Evolutionary conservation across 2,888 invertebrate species (phyloP), one percentile per base, ranked within the genome.

Genomic region (Drosophila kambysellisi): DNA sequence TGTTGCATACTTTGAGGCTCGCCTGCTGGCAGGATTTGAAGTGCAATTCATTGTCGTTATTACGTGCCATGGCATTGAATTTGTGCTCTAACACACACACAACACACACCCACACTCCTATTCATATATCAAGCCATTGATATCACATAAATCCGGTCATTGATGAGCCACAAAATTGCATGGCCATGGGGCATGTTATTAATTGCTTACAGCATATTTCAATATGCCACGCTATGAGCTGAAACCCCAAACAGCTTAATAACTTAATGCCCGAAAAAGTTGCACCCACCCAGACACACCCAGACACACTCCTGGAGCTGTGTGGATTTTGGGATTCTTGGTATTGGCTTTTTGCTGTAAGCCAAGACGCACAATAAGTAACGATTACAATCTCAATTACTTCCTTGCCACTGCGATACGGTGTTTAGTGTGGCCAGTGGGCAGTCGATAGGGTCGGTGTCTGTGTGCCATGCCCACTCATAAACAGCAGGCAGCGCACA

Each of bases 331-430:
- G 62, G 46, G 50, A 66, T 51, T 51, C 50, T 17, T 67, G 41
- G 58, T 32, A 58, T 70, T 70, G 59, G 59, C 70, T 70, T 66
- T 53, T 53, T 52, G 56, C 50, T 79, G 73, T 71, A 64, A 79
- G 79, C 69, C 88, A 75, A 75, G 74, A 60, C 68, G 62, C 54
- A 77, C 72, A 77, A 83, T 83, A 89, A 90, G 86, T 87, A 90
- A 89, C 90, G 86, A 87, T 89, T 87, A 87, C 86, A 87, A 89
- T 89, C 89, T 90, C 90, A 90, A 87, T 90, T 87, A 90, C 90
- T 77, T 81, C 74, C 75, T 29, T n/a, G 29, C 20, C 48, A n/a
- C 52, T 57, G 56, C 54, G 67, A 52, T 53, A 64, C 62, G 78
- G 46, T 76, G 54, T 35, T 61, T 57, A 25, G 25, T 48, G 62